These are phyloP conservation scores for Anas bahamensis DNA, from an alignment of 2,797 vertebrate genomes.

Conservation along the genomic window DNA sequence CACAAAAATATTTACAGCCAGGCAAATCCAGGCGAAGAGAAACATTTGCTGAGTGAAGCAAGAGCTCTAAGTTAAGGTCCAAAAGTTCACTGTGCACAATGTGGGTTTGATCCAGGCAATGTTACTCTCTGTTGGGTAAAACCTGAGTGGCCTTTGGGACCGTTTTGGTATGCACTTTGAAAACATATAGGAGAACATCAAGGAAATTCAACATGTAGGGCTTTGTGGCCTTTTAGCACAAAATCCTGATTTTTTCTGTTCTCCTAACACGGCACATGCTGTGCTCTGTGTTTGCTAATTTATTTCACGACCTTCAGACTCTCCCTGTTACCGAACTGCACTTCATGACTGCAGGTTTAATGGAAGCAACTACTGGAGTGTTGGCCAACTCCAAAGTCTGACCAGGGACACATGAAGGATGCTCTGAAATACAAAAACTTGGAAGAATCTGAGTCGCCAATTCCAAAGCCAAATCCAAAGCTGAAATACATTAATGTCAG, in stretches of 20 bases:
- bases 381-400: background rate
- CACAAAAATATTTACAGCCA: accelerated
- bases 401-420: background rate
- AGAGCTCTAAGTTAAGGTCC: background rate
- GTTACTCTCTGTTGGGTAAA: background rate
- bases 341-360: background rate
- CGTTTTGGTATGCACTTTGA: background rate
- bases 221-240: background rate
- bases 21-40: too few relatives aligned
- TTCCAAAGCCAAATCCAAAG: background rate
- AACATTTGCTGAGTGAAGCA: accelerated
- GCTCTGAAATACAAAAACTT: background rate
- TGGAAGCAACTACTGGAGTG: background rate
- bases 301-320: background rate
- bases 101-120: background rate
- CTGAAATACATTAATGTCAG: background rate
- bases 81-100: background rate
- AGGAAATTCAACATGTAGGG: background rate
- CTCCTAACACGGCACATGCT: background rate
- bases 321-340: background rate
- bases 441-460: background rate
- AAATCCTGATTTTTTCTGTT: background rate
- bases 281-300: background rate
- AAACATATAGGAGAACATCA: background rate
- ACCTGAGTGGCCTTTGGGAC: background rate